phyloP scores from a whole-genome alignment of 2,888 invertebrate species.

The Bursaphelenchus okinawaensis region DNA sequence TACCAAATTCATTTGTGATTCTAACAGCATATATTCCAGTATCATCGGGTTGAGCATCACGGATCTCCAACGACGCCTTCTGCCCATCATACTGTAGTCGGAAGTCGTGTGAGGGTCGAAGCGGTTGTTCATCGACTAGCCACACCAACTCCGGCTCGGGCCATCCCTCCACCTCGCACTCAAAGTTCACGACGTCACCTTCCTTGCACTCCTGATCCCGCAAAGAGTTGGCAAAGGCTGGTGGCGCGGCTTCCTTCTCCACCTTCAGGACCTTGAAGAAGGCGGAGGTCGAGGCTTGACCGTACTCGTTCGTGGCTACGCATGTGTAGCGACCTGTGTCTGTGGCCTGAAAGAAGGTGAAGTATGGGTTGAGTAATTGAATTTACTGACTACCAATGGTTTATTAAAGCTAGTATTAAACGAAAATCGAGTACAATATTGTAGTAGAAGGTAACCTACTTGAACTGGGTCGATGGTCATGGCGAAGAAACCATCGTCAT shows the following conservation, averaged over 20 bases:
- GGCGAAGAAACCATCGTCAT: constrained; percentile 59
- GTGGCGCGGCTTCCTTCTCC: constrained; percentile 57
- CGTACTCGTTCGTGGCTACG: constrained; percentile 65
- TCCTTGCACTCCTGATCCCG: constrained; percentile 63
- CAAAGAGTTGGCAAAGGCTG: constrained; percentile 58
- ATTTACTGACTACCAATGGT: too few species aligned
- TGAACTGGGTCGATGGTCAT: constrained; percentile 59
- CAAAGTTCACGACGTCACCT: constrained; percentile 68
- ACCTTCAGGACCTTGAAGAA: constrained; percentile 69
- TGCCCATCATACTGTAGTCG: constrained; percentile 58
- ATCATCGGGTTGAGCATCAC: constrained; percentile 70
- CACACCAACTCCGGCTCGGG: constrained; percentile 57
- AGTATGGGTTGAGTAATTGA: too few species aligned
- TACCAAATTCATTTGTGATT: constrained; percentile 74
- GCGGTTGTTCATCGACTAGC: constrained; percentile 57
- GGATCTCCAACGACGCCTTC: constrained; percentile 52
- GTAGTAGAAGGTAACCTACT: constrained; percentile 57
- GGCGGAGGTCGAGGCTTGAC: constrained; percentile 81
- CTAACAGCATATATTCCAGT: constrained; percentile 65
- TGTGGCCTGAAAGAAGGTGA: constrained; percentile 12
- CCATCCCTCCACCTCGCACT: constrained; percentile 58
- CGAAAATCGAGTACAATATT: background rate
- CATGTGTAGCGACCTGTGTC: constrained; percentile 54
- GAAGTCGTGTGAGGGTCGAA: constrained; percentile 57
- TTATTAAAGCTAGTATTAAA: background rate